phyloP scores from a whole-genome alignment of 2,797 vertebrate species.

The Lithobates sylvaticus region DNA sequence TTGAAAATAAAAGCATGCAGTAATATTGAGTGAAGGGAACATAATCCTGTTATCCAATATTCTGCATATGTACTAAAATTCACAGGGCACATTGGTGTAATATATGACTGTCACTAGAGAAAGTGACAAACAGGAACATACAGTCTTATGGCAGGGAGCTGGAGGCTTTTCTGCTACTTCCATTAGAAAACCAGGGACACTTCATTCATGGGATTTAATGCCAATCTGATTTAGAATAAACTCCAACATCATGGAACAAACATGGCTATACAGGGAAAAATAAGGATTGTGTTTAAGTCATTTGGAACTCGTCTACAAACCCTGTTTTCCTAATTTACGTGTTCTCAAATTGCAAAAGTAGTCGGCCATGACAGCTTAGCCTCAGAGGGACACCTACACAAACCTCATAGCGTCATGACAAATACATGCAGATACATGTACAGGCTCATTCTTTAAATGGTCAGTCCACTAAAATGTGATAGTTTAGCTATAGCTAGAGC shows the following conservation, averaged over 20 bases:
- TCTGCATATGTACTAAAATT: not conserved
- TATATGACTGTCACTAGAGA: constrained; percentile 7
- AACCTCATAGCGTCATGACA: not conserved
- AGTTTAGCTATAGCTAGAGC: too few relatives aligned
- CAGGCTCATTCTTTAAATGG: too few relatives aligned
- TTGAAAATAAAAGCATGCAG: not conserved
- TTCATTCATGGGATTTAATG: constrained; percentile 5
- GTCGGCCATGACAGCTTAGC: not conserved
- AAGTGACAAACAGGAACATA: constrained; percentile 6
- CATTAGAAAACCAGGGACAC: constrained; percentile 46
- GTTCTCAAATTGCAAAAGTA: not conserved
- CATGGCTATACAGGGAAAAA: not conserved
- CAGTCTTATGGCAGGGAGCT: not conserved
- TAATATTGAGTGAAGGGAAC: not conserved
- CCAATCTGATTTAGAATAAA: constrained; percentile 22
- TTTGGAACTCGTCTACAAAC: not conserved
- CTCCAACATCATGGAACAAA: not conserved
- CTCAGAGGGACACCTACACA: not conserved
- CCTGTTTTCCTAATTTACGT: not conserved
- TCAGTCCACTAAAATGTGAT: too few relatives aligned
- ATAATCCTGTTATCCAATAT: constrained; percentile 7
- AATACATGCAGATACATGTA: too few relatives aligned
- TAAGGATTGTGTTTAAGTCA: constrained; percentile 23
- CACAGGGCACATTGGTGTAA: constrained; percentile 19
- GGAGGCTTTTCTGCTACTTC: constrained; percentile 31